phyloP scores from a whole-genome alignment of 2,797 vertebrate genomes.

The Crypturellus tataupa region DNA sequence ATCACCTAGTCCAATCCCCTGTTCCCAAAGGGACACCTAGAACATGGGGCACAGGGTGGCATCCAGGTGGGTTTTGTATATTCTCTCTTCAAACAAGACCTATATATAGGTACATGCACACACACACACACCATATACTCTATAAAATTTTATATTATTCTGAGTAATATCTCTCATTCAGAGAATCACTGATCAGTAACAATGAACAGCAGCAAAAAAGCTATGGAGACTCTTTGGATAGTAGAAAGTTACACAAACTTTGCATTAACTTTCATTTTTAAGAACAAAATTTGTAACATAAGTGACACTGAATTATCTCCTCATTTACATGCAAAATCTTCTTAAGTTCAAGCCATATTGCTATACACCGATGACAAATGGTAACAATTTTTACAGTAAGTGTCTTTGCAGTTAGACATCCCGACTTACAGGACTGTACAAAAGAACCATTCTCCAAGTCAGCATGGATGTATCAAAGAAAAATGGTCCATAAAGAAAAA shows the following conservation, averaged over 20 bases:
- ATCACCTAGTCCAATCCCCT: too few relatives aligned
- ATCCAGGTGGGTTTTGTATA: too few relatives aligned
- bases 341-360: constrained; percentile 54
- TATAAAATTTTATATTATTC: neutral
- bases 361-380: constrained; percentile 72
- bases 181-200: neutral
- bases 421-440: constrained; percentile 36
- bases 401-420: constrained; percentile 37
- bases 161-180: neutral
- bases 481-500: constrained; percentile 68
- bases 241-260: neutral
- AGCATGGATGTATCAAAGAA: constrained; percentile 77
- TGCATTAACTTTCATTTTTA: constrained; percentile 38
- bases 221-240: neutral
- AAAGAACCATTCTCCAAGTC: constrained; percentile 61
- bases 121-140: neutral
- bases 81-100: neutral
- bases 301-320: neutral
- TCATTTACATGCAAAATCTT: constrained; percentile 32
- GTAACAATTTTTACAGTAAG: constrained; percentile 79
- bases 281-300: constrained; percentile 46
- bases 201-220: neutral
- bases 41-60: too few relatives aligned
- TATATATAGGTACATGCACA: neutral
- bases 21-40: too few relatives aligned